These are phyloP conservation scores for Sardinella longiceps DNA, from an alignment of 2,797 vertebrate genomes.

Conservation along the genomic window DNA sequence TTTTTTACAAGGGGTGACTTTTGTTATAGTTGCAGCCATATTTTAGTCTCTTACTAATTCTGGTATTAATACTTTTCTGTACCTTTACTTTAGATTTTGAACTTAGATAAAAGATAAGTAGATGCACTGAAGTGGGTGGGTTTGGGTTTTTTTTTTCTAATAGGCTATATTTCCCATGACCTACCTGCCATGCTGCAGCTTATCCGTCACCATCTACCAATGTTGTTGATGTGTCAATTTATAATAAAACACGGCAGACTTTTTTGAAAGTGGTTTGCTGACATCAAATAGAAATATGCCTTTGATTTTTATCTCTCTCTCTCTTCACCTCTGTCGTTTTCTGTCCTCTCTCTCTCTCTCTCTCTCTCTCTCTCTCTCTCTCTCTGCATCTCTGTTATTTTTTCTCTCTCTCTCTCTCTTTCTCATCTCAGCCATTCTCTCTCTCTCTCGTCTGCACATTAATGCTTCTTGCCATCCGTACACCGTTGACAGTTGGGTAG, in stretches of 20 bases:
- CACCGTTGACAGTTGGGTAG: neutral
- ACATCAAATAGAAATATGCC: constrained; percentile 48
- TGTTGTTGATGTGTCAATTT: constrained; percentile 54
- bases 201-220: constrained; percentile 53
- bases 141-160: no score
- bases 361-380: neutral
- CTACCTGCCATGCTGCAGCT: neutral
- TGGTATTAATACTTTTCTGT: neutral
- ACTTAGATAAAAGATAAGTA: no score
- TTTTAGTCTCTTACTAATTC: neutral
- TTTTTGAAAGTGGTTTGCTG: constrained; percentile 53
- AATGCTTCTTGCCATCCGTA: neutral
- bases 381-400: no score
- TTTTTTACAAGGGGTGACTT: no score
- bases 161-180: no score
- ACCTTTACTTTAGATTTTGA: no score
- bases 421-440: neutral
- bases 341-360: neutral
- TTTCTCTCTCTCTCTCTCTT: neutral
- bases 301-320: constrained; percentile 9
- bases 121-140: no score
- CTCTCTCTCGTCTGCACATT: neutral
- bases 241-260: constrained; percentile 47
- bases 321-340: no score
- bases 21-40: neutral